Conservation (phyloP, 2,113 vertebrate species). For the Chaetura pelagica region DNA sequence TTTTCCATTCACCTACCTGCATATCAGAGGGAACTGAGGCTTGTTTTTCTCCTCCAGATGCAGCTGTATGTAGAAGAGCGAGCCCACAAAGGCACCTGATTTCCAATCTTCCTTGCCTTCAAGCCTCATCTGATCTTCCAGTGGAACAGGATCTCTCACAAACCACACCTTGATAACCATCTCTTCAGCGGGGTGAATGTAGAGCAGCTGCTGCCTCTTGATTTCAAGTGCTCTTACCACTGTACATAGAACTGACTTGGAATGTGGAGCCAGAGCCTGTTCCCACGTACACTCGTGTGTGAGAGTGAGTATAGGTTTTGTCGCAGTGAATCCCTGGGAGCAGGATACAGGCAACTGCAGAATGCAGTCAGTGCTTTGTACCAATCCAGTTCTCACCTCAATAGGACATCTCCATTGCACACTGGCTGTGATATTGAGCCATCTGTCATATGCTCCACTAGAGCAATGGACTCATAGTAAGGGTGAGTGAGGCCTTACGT, state of each 20-base stretch:
- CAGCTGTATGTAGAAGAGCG: constrained; percentile 97
- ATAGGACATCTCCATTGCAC: background rate
- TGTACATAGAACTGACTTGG: constrained; percentile 32
- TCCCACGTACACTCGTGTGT: background rate
- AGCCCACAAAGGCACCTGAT: constrained; percentile 88
- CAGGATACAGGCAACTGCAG: background rate
- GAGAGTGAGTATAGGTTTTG: background rate
- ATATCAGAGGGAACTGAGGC: background rate
- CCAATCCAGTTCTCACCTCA: background rate
- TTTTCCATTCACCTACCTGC: background rate
- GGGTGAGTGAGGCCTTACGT: constrained; percentile 25
- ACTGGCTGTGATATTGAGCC: background rate
- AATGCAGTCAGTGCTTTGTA: background rate
- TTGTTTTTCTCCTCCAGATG: constrained; percentile 81
- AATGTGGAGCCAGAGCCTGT: constrained; percentile 44
- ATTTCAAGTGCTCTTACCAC: constrained; percentile 79
- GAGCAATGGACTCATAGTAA: background rate
- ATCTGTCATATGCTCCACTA: background rate
- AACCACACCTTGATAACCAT: background rate
- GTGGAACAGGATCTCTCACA: background rate
- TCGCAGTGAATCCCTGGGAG: background rate
- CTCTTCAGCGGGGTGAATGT: constrained; percentile 29
- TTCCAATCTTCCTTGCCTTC: background rate
- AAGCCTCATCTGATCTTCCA: constrained; percentile 14
- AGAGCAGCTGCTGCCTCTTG: constrained; percentile 49